A percentile compares a stretch with the other conserved stretches of the same genome.
phyloP scores from a whole-genome alignment of 2,113 vertebrate genomes.

The Thalassoma bifasciatum region DNA sequence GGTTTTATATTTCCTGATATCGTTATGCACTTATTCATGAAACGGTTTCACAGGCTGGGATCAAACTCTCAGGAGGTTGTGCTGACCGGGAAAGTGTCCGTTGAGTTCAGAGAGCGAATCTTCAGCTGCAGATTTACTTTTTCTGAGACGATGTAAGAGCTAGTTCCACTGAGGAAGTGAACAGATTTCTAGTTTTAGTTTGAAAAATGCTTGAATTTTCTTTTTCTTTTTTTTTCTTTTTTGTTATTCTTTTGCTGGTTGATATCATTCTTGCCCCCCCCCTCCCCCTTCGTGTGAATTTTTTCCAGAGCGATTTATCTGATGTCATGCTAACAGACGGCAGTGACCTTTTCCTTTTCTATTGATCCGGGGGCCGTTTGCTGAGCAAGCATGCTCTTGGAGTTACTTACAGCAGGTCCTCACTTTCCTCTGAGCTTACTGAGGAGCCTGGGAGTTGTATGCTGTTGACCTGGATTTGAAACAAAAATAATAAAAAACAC shows the following conservation, averaged over 20 bases:
- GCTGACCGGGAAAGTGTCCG: too few species aligned
- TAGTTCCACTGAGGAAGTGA: conserved; percentile 61
- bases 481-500: conserved; percentile 60
- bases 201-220: conserved; percentile 24
- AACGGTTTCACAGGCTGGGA: background rate
- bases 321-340: conserved; percentile 55
- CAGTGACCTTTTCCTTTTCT: conserved; percentile 64
- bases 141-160: conserved; percentile 59
- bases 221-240: background rate
- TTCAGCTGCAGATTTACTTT: conserved; percentile 38
- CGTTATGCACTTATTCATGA: background rate
- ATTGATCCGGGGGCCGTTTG: conserved; percentile 65
- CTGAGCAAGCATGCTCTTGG: conserved; percentile 66
- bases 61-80: background rate
- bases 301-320: conserved; percentile 40
- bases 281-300: conserved; percentile 38
- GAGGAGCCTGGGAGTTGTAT: conserved; percentile 59
- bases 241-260: conserved; percentile 10
- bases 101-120: background rate
- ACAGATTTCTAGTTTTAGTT: conserved; percentile 69
- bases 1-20: too few species aligned
- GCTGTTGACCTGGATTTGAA: conserved; percentile 78
- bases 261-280: background rate
- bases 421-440: conserved; percentile 48
- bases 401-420: conserved; percentile 40